phyloP scores from a whole-genome alignment of 2,113 vertebrate genomes.

The Mola mola region DNA sequence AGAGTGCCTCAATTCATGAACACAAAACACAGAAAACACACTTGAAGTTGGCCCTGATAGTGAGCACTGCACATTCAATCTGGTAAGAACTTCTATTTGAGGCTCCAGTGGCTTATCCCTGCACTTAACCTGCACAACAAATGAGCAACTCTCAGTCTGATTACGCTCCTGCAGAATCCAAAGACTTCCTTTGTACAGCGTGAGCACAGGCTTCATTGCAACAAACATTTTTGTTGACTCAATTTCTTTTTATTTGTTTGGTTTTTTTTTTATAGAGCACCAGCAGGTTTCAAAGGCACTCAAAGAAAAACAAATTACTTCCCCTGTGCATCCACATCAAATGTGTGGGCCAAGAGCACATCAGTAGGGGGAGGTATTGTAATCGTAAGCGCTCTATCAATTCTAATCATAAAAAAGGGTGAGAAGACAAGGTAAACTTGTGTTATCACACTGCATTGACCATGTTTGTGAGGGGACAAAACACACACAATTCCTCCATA shows the following conservation, averaged over 20 bases:
- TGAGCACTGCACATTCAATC: no score
- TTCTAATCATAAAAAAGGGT: conserved; percentile 7
- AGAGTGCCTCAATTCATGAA: no score
- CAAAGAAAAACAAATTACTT: conserved; percentile 51
- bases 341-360: conserved; percentile 43
- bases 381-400: conserved; percentile 23
- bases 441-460: conserved; percentile 4
- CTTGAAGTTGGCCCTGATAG: no score
- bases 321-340: not conserved
- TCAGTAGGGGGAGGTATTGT: conserved; percentile 28
- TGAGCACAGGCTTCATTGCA: not conserved
- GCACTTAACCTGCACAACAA: conserved; percentile 15
- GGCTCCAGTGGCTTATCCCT: not conserved
- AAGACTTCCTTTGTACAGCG: conserved; percentile 13
- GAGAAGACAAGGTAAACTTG: not conserved
- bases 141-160: conserved; percentile 20
- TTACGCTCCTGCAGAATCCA: conserved; percentile 22
- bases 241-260: no score
- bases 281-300: conserved; percentile 18
- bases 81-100: not conserved
- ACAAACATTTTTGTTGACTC: no score
- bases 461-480: conserved; percentile 8
- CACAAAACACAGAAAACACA: no score
- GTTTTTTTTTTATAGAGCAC: conserved; percentile 28
- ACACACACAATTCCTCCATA: conserved; percentile 22